Evolutionary conservation across 92 coral and sea anemone genomes (phyloP), one percentile per base, ranked within the genome.

Genomic region (Phymanthus crucifer): DNA sequence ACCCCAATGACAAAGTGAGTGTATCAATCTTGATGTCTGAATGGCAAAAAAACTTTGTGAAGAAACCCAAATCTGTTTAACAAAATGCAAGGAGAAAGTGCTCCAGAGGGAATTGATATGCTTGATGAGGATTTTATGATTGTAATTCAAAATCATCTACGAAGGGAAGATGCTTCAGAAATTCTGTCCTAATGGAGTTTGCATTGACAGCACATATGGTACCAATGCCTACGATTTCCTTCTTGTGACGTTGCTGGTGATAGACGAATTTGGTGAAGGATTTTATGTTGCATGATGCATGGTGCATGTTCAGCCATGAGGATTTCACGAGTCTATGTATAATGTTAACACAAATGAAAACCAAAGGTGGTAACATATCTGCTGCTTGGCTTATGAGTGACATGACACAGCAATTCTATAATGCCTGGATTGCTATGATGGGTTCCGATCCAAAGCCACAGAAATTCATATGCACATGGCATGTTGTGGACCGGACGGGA

Each of bases 211-310:
- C 10, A 89, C 90, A 2, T 87, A 85, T 40, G 87, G 93, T n/a
- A 89, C 93, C 7, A 89, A 83, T 43, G 93, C 84, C 23, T 86
- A 86, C 45, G 85, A 83, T 70, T 89, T 89, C 33, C 65, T 24
- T 11, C 87, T 89, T 16, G 78, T 78, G 52, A 80, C 93, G 6
- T 27, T 89, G 21, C 26, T 81, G 67, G 90, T 86, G 48, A 61
- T 78, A 29, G 90, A 89, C 83, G 93, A 89, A 12, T 86, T 47
- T 83, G 87, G 85, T 6, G 84, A 82, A 32, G 93, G 90, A 21
- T 69, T 89, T 72, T 87, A 85, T 26, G 78, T 71, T 17, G 89
- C 92, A 11, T 89, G 89, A 87, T 85, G 89, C 52, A 40, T 89
- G 16, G 90, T 85, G 89, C 52, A 40, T 89, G 16, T 80, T 87